These are phyloP conservation scores for Delichon dasypus DNA, from an alignment of 2,797 vertebrate genomes.

Conservation along the genomic window DNA sequence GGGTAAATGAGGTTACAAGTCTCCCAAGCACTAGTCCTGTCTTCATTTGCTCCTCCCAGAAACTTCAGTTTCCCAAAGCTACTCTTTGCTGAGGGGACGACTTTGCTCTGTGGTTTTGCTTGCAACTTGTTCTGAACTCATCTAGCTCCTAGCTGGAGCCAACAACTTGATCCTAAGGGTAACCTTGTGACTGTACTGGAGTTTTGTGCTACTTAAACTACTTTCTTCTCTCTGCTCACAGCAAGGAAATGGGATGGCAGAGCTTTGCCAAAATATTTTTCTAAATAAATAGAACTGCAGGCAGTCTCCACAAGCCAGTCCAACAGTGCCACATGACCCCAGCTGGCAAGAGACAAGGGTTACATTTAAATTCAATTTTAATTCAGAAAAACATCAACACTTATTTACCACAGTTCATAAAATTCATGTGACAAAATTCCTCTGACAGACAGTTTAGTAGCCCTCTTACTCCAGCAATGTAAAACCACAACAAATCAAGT, in stretches of 20 bases:
- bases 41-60: neutral
- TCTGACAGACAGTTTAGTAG: neutral
- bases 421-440: constrained; percentile 17
- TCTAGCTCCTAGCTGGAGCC: neutral
- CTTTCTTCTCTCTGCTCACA: constrained; percentile 1
- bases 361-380: constrained; percentile 42
- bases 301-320: constrained; percentile 25
- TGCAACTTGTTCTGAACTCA: neutral
- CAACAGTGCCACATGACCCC: neutral
- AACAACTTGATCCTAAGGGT: neutral
- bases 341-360: neutral
- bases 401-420: constrained; percentile 51
- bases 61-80: neutral
- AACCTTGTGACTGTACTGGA: neutral
- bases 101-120: neutral
- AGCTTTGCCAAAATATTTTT: constrained; percentile 48
- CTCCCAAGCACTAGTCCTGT: neutral
- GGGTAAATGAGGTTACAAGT: neutral
- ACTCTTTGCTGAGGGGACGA: neutral
- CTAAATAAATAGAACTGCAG: constrained; percentile 44
- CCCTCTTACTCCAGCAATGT: neutral
- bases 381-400: constrained; percentile 56
- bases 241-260: constrained; percentile 17
- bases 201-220: constrained; percentile 6
- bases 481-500: constrained; percentile 6